Conservation (phyloP, 2,113 vertebrate species). For the Junco hyemalis region DNA sequence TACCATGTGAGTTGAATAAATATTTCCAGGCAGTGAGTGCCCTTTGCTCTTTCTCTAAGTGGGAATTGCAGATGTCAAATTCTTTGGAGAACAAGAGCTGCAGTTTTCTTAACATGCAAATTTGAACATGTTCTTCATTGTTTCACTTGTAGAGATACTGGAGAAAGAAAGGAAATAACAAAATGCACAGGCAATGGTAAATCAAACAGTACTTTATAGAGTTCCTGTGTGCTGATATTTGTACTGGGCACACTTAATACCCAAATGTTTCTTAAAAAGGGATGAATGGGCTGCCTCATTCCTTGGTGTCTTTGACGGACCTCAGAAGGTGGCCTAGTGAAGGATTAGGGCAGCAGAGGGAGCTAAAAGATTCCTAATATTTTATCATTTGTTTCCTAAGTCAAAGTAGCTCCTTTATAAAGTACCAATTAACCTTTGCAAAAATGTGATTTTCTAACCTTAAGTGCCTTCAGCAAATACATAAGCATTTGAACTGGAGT, state of each 20-base stretch:
- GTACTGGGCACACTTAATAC: neutral
- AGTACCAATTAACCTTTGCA: slow-evolving; percentile 18
- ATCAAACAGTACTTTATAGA: neutral
- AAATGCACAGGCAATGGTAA: neutral
- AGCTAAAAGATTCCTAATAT: slow-evolving; percentile 66
- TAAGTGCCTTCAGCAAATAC: neutral
- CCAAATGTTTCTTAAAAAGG: neutral
- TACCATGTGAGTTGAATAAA: neutral
- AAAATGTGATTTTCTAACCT: slow-evolving; percentile 1
- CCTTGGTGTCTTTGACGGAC: neutral
- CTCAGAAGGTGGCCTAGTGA: neutral
- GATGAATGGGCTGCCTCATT: neutral
- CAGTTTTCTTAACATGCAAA: neutral
- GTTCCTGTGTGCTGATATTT: neutral
- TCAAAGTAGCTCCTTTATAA: slow-evolving; percentile 8
- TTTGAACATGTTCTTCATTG: neutral
- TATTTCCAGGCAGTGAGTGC: neutral
- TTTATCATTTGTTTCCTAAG: slow-evolving; percentile 33
- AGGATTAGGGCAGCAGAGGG: slow-evolving; percentile 65
- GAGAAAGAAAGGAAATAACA: neutral
- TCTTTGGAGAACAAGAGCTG: neutral
- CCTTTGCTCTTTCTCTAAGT: neutral
- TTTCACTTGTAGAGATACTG: neutral
- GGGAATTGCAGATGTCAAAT: neutral
- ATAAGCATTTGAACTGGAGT: neutral